Evolutionary conservation across 1,140 invertebrate genomes (phyloP).

Genomic region (Bactericera cockerelli): DNA sequence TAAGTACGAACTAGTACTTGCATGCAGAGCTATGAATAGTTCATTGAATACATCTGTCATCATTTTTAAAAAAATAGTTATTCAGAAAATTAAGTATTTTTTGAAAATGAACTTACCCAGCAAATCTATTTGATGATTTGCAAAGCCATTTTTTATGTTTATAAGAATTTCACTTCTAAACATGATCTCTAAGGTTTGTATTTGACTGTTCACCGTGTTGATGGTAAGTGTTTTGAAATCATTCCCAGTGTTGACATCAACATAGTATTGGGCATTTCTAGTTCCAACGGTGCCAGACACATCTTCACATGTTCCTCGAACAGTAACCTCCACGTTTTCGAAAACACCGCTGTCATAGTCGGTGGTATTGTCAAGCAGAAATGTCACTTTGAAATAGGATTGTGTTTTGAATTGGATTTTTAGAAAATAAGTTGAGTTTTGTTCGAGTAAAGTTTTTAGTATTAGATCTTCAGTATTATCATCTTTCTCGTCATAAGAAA

Average conservation of each 20-base stretch:
- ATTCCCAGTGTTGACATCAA: neutral
- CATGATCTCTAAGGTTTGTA: neutral
- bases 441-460: neutral
- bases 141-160: neutral
- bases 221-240: neutral
- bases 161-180: neutral
- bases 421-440: neutral
- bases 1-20: too few species aligned
- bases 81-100: too few species aligned
- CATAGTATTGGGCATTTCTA: neutral
- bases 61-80: too few species aligned
- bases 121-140: neutral
- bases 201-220: neutral
- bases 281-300: too few species aligned
- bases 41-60: too few species aligned
- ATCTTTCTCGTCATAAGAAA: too few species aligned
- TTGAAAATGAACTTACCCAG: neutral
- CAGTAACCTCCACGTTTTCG: neutral
- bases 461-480: neutral
- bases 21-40: too few species aligned
- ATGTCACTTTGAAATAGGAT: neutral
- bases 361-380: neutral
- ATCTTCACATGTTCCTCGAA: constrained; percentile 4
- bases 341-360: neutral
- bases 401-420: constrained; percentile 1